Base-by-base conservation (phyloP, 2,113 vertebrate genomes). In the Typhlomys cinereus region DNA sequence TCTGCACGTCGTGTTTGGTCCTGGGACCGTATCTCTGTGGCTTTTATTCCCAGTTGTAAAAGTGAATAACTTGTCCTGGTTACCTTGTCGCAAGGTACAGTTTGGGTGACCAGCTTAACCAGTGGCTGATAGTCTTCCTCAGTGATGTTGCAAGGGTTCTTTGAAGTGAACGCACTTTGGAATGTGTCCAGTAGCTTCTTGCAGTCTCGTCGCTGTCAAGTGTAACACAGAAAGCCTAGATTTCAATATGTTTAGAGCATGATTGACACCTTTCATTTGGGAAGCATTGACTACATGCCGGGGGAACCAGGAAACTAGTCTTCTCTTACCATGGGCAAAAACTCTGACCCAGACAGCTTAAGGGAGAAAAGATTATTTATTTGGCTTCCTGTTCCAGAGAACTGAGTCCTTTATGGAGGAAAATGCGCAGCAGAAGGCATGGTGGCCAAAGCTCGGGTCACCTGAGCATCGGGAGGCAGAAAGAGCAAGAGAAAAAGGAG, bases 11-110 rank as follows among this genome's bases (percentile, higher is more conserved):
- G n/a, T 64, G 46, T 41, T 6, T n/a, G n/a, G n/a, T 50, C 73
- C 48, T 44, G 1, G 44, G 44, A 44, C 36, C 54, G n/a, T 57
- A 59, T 48, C 36, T 52, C 76, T 54, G 9, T 70, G 64, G 18
- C n/a, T 81, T 64, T 39, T 14, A 34, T 31, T 5, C 27, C n/a
- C 82, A 48, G 15, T n/a, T 57, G 41, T 71, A 44, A 54, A 62
- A 83, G 17, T n/a, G 18, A 34, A 36, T 23, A 23, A 6, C 21
- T 34, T 73, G 64, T 6, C 39, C 62, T 50, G 1, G 0, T 98
- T 97, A 98, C 98, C 98, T 98, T 98, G 95, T 94, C 34, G 74
- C 98, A 98, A 76, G 97, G 97, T 21, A 98, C 2, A 0, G 94
- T 85, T 17, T 98, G 93, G 20, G 67, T 87, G 0, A 76, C 84